phyloP scores from a whole-genome alignment of 1,140 invertebrate species.

The Drosophila biarmipes region DNA sequence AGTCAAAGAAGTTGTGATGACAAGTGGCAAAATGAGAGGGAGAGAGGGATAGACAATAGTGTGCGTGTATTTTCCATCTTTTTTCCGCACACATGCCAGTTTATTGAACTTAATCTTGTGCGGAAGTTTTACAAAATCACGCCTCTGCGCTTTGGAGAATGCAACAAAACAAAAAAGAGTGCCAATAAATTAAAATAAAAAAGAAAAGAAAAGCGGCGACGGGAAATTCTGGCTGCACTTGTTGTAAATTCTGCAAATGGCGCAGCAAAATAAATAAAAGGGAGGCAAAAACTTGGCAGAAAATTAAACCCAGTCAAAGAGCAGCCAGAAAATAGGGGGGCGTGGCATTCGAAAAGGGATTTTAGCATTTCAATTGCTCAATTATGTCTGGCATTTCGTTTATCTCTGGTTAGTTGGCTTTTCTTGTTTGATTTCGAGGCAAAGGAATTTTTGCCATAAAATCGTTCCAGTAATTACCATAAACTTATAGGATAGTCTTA shows the following conservation, averaged over 20 bases:
- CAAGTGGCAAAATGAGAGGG: conserved; percentile 3
- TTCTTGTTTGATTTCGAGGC: not conserved
- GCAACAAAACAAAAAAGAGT: conserved; percentile 12
- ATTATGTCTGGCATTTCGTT: conserved; percentile 24
- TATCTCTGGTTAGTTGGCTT: conserved; percentile 6
- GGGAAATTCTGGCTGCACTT: conserved; percentile 24
- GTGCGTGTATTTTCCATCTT: not conserved
- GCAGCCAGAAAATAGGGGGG: conserved; percentile 2
- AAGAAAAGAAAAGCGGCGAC: conserved; percentile 19
- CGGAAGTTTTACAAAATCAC: conserved; percentile 63
- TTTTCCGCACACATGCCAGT: conserved; percentile 25
- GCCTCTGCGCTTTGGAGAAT: conserved; percentile 46
- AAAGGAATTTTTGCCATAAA: conserved; percentile 26
- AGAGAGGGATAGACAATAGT: not conserved
- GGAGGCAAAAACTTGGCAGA: conserved; percentile 29
- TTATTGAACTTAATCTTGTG: conserved; percentile 73
- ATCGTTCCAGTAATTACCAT: conserved; percentile 26
- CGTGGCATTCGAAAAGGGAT: conserved; percentile 38
- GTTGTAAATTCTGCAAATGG: conserved; percentile 49
- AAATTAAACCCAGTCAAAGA: conserved; percentile 27
- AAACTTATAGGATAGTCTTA: conserved; percentile 9
- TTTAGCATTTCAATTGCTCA: conserved; percentile 40
- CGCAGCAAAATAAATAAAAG: conserved; percentile 42
- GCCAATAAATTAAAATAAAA: conserved; percentile 14
- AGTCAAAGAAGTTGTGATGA: conserved; percentile 28